phyloP scores from a whole-genome alignment of 1,140 invertebrate genomes.

The Adoxophyes honmai region DNA sequence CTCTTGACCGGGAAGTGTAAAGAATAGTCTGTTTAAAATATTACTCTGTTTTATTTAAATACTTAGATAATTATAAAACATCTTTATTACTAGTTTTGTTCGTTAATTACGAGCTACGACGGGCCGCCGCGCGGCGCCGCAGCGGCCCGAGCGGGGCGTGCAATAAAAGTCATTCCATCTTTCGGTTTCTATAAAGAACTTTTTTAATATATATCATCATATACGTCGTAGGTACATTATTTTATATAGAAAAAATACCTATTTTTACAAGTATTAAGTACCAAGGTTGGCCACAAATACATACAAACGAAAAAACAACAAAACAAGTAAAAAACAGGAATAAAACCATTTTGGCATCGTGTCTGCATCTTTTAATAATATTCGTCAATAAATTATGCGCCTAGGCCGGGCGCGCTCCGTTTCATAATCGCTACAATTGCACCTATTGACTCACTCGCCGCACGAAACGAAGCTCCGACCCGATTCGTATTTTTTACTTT shows the following conservation, averaged over 20 bases:
- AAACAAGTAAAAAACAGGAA: slow-evolving; percentile 75
- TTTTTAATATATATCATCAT: slow-evolving; percentile 70
- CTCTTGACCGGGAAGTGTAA: slow-evolving; percentile 49
- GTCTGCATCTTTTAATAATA: slow-evolving; percentile 62
- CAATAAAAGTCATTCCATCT: slow-evolving; percentile 61
- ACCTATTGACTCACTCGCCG: slow-evolving; percentile 71
- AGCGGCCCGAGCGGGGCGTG: neutral
- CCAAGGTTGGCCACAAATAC: slow-evolving; percentile 73
- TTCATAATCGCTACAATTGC: slow-evolving; percentile 61
- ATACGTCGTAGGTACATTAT: slow-evolving; percentile 71
- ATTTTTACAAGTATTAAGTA: slow-evolving; percentile 74
- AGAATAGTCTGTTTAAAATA: slow-evolving; percentile 67
- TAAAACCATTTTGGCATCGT: slow-evolving; percentile 75
- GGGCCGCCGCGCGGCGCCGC: neutral
- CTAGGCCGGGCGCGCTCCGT: slow-evolving; percentile 23
- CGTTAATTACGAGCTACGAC: neutral
- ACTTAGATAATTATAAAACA: slow-evolving; percentile 72
- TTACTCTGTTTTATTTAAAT: slow-evolving; percentile 74
- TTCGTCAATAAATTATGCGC: slow-evolving; percentile 65
- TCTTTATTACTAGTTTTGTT: slow-evolving; percentile 54
- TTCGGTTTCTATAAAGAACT: slow-evolving; percentile 67
- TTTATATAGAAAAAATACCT: slow-evolving; percentile 74
- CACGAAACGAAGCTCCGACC: slow-evolving; percentile 61
- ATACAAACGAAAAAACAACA: slow-evolving; percentile 75
- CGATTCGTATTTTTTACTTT: slow-evolving; percentile 63